phyloP scores from a whole-genome alignment of 2,888 invertebrate genomes.

The Andrena chrysosceles region DNA sequence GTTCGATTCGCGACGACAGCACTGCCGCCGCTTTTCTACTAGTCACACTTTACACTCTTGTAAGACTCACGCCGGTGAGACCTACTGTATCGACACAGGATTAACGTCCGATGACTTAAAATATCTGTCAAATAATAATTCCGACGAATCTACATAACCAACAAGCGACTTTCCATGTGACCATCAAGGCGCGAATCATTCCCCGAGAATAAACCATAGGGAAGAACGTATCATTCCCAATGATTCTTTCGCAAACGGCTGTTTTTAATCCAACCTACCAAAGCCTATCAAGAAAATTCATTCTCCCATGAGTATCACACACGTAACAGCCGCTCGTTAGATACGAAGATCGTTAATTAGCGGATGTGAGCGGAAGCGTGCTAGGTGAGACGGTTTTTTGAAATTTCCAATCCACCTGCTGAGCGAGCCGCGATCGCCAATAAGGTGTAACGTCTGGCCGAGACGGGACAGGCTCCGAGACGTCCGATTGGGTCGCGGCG shows the following conservation, averaged over 20 bases:
- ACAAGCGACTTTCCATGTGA: neutral
- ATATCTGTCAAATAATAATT: neutral
- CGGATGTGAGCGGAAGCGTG: neutral
- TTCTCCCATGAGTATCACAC: too few relatives aligned
- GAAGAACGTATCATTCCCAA: too few relatives aligned
- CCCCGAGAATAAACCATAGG: too few relatives aligned
- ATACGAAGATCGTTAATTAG: slow-evolving; percentile 8
- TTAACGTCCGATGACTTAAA: slow-evolving; percentile 7
- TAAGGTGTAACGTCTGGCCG: slow-evolving; percentile 12
- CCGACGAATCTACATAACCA: neutral
- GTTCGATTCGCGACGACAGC: slow-evolving; percentile 6
- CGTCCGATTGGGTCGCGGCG: slow-evolving; percentile 40
- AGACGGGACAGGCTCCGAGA: neutral
- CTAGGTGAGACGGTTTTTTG: slow-evolving; percentile 10
- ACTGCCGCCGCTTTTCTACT: slow-evolving; percentile 33
- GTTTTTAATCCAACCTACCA: too few relatives aligned
- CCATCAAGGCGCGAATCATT: neutral
- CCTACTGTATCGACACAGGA: slow-evolving; percentile 27
- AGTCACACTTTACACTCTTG: slow-evolving; percentile 38
- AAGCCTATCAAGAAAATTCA: too few relatives aligned
- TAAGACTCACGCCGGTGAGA: neutral
- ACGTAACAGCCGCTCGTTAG: too few relatives aligned
- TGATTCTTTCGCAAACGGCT: too few relatives aligned
- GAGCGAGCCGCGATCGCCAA: slow-evolving; percentile 45
- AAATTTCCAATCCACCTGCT: slow-evolving; percentile 65